Evolutionary conservation across 2,113 vertebrate species (phyloP), one percentile per base, ranked within the genome.

Genomic region (Phoenicopterus ruber): DNA sequence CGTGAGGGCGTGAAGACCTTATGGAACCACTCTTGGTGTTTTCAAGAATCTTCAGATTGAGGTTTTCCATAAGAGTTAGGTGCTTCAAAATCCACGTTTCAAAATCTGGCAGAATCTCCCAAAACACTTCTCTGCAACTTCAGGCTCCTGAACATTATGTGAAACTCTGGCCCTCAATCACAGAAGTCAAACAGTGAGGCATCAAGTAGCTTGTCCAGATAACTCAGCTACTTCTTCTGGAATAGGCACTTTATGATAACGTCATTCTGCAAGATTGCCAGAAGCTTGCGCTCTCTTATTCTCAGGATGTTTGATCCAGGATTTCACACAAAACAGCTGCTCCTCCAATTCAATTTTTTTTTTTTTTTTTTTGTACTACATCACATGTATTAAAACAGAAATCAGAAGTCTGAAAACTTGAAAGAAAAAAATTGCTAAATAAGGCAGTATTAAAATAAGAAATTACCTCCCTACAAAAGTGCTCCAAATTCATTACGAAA

Each of bases 311-410:
- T 82, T 91, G 28, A 28, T 76, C 54, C 73, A 94, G 61, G 42
- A 89, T 77, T 96, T 94, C 70, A 93, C 63, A 74, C 70, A 87
- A 91, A 85, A 55, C 59, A 94, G 57, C 49, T 91, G 58, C 21
- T 94, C 46, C 36, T 91, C 70, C 6, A 3, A 42, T 87, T 62
- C 46, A 7, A 57, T 73, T 46, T 17, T 17, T 17, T 46, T 92
- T 79, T 36, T 92, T 92, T 92, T 93, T 87, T 28, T 85, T 96
- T 87, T 76, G 24, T 31, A 31, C 7, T 61, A 4, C 28, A 24
- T 84, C 34, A n/a, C 52, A 50, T 16, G 4, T 34, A 62, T 70
- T 77, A 50, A 94, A 94, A 62, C 17, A 82, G 32, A 88, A 70
- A 65, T 50, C 31, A 50, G 42, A 57, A 73, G 15, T n/a, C 44